Base-by-base conservation (phyloP, 2,797 vertebrate genomes). In the Eulemur albifrons region DNA sequence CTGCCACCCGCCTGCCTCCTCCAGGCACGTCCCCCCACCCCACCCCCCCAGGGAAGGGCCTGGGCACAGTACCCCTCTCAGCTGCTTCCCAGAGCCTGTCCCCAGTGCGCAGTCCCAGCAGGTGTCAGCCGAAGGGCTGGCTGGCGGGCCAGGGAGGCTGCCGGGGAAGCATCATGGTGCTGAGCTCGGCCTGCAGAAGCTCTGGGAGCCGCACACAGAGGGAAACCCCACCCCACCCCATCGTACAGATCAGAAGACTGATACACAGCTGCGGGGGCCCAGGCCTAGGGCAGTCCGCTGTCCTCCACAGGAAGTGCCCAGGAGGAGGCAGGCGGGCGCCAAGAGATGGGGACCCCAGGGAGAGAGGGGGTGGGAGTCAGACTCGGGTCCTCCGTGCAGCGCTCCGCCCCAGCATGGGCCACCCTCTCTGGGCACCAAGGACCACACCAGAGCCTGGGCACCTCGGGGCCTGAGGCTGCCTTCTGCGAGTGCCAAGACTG, bases 151-250 rank as follows among this genome's bases (percentile, higher is more conserved):
- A 45, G 30, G 57, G 27, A 54, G 77, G 50, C 54, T 14, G 14
- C 48, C 0, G 1, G 3, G 27, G 23, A 54, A 4, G 2, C 7
- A 0, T 7, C 2, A 2, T 17, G 6, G 38, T 0, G 0, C 57
- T 6, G 4, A 73, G 50, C 61, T 20, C 10, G 1, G 6, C 32
- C 90, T 48, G 10, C 30, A 27, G 7, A 35, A 13, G 32, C 17
- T 18, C 43, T 2, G 32, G 35, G 52, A 52, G 40, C 27, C 27
- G 23, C 38, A 40, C 27, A 17, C 27, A 4, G 30, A 54, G 59
- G 15, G 45, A 79, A 38, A 18, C 8, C 3, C 59, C 8, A 3
- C 35, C 6, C 6, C 59, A 20, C 21, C 52, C 50, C 30, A 0
- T n/a, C 27, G 27, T 7, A 13, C 50, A 45, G 57, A 45, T 23